Percentiles rank a stretch among this genome's conserved stretches.
Evolutionary conservation across 1,140 invertebrate species (phyloP).

Genomic region (Lepidurus couesii): DNA sequence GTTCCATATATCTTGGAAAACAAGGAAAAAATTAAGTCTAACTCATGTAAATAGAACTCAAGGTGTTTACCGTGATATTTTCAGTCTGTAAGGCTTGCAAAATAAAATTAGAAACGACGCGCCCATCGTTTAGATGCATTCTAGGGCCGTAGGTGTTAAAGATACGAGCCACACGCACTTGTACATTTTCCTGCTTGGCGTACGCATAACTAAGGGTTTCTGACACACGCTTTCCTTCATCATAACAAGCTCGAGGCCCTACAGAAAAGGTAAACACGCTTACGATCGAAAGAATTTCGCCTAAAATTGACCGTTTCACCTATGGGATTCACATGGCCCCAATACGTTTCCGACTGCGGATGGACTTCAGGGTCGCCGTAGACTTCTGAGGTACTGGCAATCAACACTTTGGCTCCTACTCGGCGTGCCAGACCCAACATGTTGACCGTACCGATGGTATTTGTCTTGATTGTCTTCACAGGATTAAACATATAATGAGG

Average conservation of each 20-base stretch:
- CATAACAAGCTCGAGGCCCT: slow-evolving; percentile 85
- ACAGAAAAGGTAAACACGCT: slow-evolving; percentile 24
- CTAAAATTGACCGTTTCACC: slow-evolving; percentile 53
- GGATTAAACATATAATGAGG: slow-evolving; percentile 99
- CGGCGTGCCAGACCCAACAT: slow-evolving; percentile 91
- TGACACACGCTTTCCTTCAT: slow-evolving; percentile 96
- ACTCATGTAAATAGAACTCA: neutral
- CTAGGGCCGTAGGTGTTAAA: slow-evolving; percentile 99
- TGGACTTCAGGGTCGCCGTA: slow-evolving; percentile 97
- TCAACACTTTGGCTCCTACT: slow-evolving; percentile 86
- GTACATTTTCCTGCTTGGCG: slow-evolving; percentile 89
- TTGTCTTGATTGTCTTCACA: slow-evolving; percentile 99
- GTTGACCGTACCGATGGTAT: slow-evolving; percentile 98
- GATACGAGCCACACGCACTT: slow-evolving; percentile 92
- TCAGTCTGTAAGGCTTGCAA: slow-evolving; percentile 91
- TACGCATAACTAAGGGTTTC: slow-evolving; percentile 97
- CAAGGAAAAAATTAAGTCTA: slow-evolving; percentile 32
- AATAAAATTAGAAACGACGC: slow-evolving; percentile 98
- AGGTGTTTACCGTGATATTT: slow-evolving; percentile 75
- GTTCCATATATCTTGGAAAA: slow-evolving; percentile 78
- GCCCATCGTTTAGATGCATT: slow-evolving; percentile 98
- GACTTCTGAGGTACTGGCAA: slow-evolving; percentile 97
- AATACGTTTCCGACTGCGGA: slow-evolving; percentile 92
- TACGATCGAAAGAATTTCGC: neutral
- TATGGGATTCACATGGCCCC: slow-evolving; percentile 99